Evolutionary conservation across 2,888 invertebrate genomes (phyloP).

Genomic region (Eledone cirrhosa): DNA sequence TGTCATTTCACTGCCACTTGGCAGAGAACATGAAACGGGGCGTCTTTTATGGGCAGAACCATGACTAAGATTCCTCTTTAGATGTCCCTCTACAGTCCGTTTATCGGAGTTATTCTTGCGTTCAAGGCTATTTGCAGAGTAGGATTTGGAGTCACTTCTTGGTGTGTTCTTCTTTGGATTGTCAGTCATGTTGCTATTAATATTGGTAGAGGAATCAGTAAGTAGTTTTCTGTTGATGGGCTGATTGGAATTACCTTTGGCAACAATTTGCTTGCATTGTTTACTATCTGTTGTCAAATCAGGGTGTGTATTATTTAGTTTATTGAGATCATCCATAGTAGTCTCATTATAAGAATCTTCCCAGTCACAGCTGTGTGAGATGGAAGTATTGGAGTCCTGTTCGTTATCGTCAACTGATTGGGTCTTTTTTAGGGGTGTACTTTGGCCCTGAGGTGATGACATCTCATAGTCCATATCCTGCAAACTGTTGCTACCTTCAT

Average conservation of each 20-base stretch:
- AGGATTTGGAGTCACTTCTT: slow-evolving; percentile 8
- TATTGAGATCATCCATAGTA: slow-evolving; percentile 63
- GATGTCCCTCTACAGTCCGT: slow-evolving; percentile 17
- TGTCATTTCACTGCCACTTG: slow-evolving; percentile 19
- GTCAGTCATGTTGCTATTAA: not conserved
- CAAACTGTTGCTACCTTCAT: not conserved
- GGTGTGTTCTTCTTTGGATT: slow-evolving; percentile 11
- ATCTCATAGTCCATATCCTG: slow-evolving; percentile 24
- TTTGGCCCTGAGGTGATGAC: not conserved
- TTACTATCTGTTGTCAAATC: not conserved
- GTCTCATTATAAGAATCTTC: slow-evolving; percentile 58
- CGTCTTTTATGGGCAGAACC: slow-evolving; percentile 43
- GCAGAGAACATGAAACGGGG: slow-evolving; percentile 50
- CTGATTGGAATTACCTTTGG: not conserved
- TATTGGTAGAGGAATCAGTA: slow-evolving; percentile 28
- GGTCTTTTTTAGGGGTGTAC: slow-evolving; percentile 8
- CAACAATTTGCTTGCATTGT: not conserved
- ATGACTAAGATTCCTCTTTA: slow-evolving; percentile 18
- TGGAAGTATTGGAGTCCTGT: slow-evolving; percentile 35
- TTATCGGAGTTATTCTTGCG: slow-evolving; percentile 24
- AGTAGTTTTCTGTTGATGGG: slow-evolving; percentile 9
- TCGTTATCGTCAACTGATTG: slow-evolving; percentile 28
- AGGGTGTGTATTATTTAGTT: slow-evolving; percentile 46
- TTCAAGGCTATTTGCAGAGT: slow-evolving; percentile 5
- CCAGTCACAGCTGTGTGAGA: slow-evolving; percentile 35